Evolutionary conservation across 2,113 vertebrate species (phyloP).

Genomic region (Malurus cyaneus): DNA sequence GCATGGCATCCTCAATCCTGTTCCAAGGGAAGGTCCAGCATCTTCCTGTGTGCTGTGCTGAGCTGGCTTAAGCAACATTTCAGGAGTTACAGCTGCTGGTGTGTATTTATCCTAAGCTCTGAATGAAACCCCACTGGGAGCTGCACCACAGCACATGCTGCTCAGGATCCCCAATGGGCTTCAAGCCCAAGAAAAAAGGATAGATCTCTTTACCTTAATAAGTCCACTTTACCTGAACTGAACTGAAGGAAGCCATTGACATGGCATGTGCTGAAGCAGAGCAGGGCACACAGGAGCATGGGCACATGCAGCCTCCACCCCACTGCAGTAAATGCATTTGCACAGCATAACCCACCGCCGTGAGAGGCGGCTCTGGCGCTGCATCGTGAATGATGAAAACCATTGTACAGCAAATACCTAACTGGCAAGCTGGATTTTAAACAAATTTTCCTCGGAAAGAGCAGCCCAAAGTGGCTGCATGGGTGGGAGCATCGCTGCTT

Average conservation of each 20-base stretch:
- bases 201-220: background rate
- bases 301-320: background rate
- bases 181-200: slow-evolving; percentile 13
- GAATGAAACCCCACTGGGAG: background rate
- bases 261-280: background rate
- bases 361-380: background rate
- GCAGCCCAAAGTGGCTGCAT: background rate
- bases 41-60: background rate
- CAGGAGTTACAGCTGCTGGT: background rate
- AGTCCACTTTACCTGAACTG: background rate
- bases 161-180: slow-evolving; percentile 50
- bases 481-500: background rate
- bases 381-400: fast-evolving
- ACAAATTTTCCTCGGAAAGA: background rate
- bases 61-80: slow-evolving; percentile 37
- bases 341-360: background rate
- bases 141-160: background rate
- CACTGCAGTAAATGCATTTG: slow-evolving; percentile 11
- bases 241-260: background rate
- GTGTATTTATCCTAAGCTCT: slow-evolving; percentile 47
- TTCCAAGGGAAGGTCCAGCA: slow-evolving; percentile 4
- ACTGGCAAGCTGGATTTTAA: background rate
- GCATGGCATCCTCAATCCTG: background rate
- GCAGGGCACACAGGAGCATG: background rate
- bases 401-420: background rate